phyloP scores from a whole-genome alignment of 1,140 invertebrate species.

The Caenorhabditis inopinata region DNA sequence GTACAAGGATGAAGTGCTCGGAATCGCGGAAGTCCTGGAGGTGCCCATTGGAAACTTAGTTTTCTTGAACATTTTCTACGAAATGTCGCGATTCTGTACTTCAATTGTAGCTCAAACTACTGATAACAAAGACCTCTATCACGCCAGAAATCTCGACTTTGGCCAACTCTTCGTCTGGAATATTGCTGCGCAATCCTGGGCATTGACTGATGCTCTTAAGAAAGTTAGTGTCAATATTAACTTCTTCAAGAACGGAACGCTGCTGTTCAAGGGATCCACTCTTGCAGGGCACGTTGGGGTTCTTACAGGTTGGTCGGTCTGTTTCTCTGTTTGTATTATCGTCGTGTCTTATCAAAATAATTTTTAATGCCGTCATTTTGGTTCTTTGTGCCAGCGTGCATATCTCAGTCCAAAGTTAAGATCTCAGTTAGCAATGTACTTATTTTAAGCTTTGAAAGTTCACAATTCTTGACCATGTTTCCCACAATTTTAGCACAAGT shows the following conservation, averaged over 20 bases:
- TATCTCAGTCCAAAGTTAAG: no score
- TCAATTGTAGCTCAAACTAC: conserved; percentile 70
- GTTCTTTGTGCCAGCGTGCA: no score
- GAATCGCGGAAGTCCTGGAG: conserved; percentile 43
- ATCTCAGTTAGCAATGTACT: no score
- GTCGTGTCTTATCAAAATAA: no score
- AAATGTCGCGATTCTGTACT: conserved; percentile 71
- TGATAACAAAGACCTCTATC: conserved; percentile 41
- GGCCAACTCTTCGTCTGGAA: conserved; percentile 70
- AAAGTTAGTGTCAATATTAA: conserved; percentile 70
- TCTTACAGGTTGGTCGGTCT: conserved; percentile 69
- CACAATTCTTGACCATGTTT: not conserved
- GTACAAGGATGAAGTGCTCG: conserved; percentile 40
- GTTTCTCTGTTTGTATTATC: no score
- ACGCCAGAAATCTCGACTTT: conserved; percentile 71
- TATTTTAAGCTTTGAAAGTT: no score
- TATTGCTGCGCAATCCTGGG: conserved; percentile 67
- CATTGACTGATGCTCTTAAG: conserved; percentile 69
- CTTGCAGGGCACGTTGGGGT: conserved; percentile 72
- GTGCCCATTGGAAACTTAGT: conserved; percentile 68
- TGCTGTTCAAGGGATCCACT: conserved; percentile 69
- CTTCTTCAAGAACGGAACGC: conserved; percentile 67
- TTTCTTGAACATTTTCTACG: conserved; percentile 72
- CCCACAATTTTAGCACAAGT: not conserved
- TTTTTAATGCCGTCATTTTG: no score